Evolutionary conservation across 2,113 vertebrate genomes (phyloP), one percentile per base, ranked within the genome.

Genomic region (Speoplatyrhinus poulsoni): DNA sequence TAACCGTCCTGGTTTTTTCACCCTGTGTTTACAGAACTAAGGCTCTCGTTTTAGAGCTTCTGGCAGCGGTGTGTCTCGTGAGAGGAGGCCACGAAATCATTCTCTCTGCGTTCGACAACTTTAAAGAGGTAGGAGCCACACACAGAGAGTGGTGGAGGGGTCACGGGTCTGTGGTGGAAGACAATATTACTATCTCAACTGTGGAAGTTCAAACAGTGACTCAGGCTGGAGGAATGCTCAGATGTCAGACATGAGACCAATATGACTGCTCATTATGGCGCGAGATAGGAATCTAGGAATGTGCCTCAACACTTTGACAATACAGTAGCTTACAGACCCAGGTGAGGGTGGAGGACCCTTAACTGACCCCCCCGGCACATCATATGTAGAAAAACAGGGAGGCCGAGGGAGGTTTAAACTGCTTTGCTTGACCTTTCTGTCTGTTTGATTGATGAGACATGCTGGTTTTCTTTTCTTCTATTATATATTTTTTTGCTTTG

Each of bases 81-180:
- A 92, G 97, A 79, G 97, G 97, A 0, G 97, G 97, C 53, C 97
- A 99, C 0, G 96, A 99, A 91, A 99, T 99, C 77, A 99, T 99
- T 87, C 95, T 99, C 0, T 94, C 96, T 0, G 97, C 96, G 12
- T 99, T 99, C 16, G 97, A 99, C 92, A 96, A 98, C 92, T 99
- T 98, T 91, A 97, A 98, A 91, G 96, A 99, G 96, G 97, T 99
- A 92, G 0, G 60, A 56, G 59, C 71, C n/a, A 53, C 66, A 19
- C 12, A 66, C 41, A 57, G 54, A 47, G 67, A 8, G 26, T 47
- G 63, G 46, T 26, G 4, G 58, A 52, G 67, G 12, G 26, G 55
- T 61, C 49, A 26, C 4, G 12, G 60, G 70, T 65, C 77, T 64
- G 11, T 17, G 49, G 63, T 63, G 73, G 70, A 81, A 19, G 9